These are phyloP conservation scores for Zaprionus camerounensis DNA, from an alignment of 1,140 invertebrate genomes.

Conservation along the genomic window DNA sequence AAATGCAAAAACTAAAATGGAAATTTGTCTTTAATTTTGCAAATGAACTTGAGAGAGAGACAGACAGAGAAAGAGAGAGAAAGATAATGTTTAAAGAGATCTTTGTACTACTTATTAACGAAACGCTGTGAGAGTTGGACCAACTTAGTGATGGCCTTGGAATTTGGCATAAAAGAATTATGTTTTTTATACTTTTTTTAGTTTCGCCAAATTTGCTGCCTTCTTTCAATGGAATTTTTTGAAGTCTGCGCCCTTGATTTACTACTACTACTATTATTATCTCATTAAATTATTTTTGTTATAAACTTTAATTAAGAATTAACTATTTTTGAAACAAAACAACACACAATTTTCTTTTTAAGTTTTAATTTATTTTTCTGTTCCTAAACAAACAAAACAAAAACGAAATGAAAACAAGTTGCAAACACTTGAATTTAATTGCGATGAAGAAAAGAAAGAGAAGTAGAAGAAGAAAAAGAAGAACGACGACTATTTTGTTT, in stretches of 20 bases:
- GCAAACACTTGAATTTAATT: conserved; percentile 69
- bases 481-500: conserved; percentile 77
- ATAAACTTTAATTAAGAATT: conserved; percentile 74
- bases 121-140: conserved; percentile 75
- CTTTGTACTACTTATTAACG: conserved; percentile 55
- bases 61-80: neutral
- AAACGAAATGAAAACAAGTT: conserved; percentile 50
- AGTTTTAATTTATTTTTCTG: conserved; percentile 82
- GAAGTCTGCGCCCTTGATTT: conserved; percentile 78
- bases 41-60: conserved; percentile 7
- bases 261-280: conserved; percentile 49
- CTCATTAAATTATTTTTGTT: conserved; percentile 83
- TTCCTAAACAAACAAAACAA: conserved; percentile 54
- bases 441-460: conserved; percentile 30
- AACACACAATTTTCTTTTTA: conserved; percentile 64
- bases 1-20: conserved; percentile 47
- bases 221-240: conserved; percentile 69
- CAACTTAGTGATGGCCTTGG: conserved; percentile 76
- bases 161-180: conserved; percentile 45
- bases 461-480: conserved; percentile 23
- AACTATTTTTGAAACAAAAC: conserved; percentile 55
- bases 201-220: conserved; percentile 47
- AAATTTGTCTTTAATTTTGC: conserved; percentile 53
- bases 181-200: conserved; percentile 28
- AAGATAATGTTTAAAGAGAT: conserved; percentile 20